Base-by-base conservation (phyloP, 2,113 vertebrate species). In the Bostrychus sinensis region DNA sequence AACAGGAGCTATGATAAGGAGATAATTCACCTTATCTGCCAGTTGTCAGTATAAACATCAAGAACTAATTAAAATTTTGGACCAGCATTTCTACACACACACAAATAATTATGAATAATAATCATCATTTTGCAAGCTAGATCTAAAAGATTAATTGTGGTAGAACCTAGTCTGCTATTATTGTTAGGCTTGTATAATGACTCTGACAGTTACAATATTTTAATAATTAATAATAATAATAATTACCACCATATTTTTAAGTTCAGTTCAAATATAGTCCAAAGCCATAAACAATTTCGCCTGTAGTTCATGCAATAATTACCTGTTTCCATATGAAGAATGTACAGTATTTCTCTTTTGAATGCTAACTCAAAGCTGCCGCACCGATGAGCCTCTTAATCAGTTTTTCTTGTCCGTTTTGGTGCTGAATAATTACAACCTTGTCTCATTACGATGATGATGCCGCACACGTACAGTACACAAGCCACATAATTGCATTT, bases 401-500 rank as follows among this genome's bases (percentile, higher is more conserved):
- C 50, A 80, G 54, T 65, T 82, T 79, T 69, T 61, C 71, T 72
- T 64, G 78, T 86, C 78, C 67, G 68, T 81, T 80, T 76, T 83
- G 82, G 66, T 78, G 82, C 82, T 82, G 70, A 89, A 86, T 91
- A 89, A 89, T 90, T 85, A 86, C 73, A 51, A 51, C 54, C 69
- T 72, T 57, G 20, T 56, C 70, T 80, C 70, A 83, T 84, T 76
- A 84, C 28, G 14, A 16, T 70, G 73, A 63, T 75, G 80, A 66
- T 80, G 81, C 75, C 69, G 73, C 72, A 67, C 69, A 81, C 82
- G 72, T 68, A 66, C 74, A 82, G 76, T 53, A 73, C 69, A 73
- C 78, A 69, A 59, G 43, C 50, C 8, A 60, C 57, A 54, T 86
- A 82, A 86, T 86, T 88, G 72, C 54, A 56, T 70, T 84, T 84